Base-by-base conservation (phyloP, 2,797 vertebrate species). In the Parauchenoglanis ngamensis region DNA sequence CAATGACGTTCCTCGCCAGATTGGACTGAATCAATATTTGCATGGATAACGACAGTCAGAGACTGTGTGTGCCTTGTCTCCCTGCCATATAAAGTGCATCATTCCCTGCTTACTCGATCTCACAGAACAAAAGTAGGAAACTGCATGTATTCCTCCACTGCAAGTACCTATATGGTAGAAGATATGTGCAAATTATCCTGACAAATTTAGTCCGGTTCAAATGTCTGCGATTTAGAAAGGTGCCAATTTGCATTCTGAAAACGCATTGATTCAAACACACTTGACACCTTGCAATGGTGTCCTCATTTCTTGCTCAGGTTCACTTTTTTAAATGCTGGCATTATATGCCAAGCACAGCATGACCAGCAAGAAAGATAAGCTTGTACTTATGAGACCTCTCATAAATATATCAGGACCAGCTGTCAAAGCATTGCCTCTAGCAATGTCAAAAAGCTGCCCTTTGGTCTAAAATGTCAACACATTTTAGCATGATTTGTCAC, bases 131-230 rank as follows among this genome's bases (percentile, higher is more conserved):
- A 63, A 52, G 52, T 59, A 31, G 23, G 35, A 82, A 89, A 84
- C 46, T 72, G 83, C 87, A 88, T 78, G 88, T 86, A 40, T 35
- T 56, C 83, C 63, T 85, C 63, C 68, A 83, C 73, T 92, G 82
- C 92, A 90, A 90, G 90, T 78, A 81, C 82, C 61, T 90, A 79
- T 87, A 91, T 90, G 91, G 56, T 70, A 90, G 68, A 89, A 87
- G 91, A 92, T 91, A 91, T 91, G 88, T 88, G 91, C 87, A 93
- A 93, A 94, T 94, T 90, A 88, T 91, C 85, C 90, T 84, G 88
- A 90, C 90, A 83, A 88, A 90, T 91, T 89, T 93, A 93, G 94
- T 93, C 87, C 85, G 72, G 85, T 85, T 90, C 76, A 91, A 90
- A 92, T 93, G 91, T 90, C 82, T 89, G 75, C 44, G 40, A 70